Percentiles rank a stretch among this genome's conserved stretches.
Conservation (phyloP, 30 jellyfish, hydroid and myxozoan species). For the Phacellophora camtschatica region DNA sequence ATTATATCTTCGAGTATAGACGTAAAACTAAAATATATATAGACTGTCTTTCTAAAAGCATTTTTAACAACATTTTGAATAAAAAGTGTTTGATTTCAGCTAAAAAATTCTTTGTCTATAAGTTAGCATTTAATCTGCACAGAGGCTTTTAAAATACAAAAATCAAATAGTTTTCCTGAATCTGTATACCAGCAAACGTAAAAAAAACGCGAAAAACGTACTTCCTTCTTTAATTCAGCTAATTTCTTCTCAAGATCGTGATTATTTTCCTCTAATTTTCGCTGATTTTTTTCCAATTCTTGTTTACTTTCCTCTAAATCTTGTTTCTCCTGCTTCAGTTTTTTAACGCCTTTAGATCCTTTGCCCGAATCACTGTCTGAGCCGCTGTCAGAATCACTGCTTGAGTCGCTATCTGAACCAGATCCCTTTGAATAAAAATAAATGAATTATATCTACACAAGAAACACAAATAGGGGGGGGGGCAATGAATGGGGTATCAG, state of each 20-base stretch:
- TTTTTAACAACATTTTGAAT: too few relatives aligned
- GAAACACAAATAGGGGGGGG: not conserved
- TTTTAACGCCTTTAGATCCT: slow-evolving; percentile 1
- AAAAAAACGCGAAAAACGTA: too few relatives aligned
- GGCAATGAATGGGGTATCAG: not conserved
- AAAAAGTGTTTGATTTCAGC: too few relatives aligned
- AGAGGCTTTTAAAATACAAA: too few relatives aligned
- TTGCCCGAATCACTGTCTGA: slow-evolving; percentile 16
- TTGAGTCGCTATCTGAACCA: slow-evolving; percentile 38
- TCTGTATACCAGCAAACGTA: too few relatives aligned
- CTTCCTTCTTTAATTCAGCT: not conserved
- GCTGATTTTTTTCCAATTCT: slow-evolving; percentile 15
- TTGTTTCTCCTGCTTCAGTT: slow-evolving; percentile 22
- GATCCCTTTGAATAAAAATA: slow-evolving; percentile 12
- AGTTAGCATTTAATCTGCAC: too few relatives aligned
- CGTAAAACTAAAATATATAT: too few relatives aligned
- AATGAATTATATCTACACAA: not conserved
- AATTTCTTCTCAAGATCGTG: not conserved
- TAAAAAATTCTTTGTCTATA: too few relatives aligned
- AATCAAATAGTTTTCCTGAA: too few relatives aligned
- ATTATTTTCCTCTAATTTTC: not conserved
- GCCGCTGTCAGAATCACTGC: slow-evolving; percentile 52
- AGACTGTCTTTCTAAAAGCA: too few relatives aligned
- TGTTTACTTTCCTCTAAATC: slow-evolving; percentile 26
- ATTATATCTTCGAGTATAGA: too few relatives aligned